Evolutionary conservation across 2,797 vertebrate genomes (phyloP).

Genomic region (Pangasius djambal): DNA sequence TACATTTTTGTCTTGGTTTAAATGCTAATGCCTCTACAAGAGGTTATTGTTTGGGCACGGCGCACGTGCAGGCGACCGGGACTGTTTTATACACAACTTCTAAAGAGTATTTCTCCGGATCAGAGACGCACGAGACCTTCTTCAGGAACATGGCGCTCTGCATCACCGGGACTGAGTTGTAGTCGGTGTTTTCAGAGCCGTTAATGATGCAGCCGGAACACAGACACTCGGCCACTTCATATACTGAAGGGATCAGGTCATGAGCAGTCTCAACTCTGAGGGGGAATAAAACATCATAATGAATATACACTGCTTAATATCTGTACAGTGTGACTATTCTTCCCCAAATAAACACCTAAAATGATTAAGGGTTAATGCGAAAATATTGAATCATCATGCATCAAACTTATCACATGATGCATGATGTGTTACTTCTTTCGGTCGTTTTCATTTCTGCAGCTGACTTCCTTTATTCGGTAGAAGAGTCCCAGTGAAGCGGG

Average conservation of each 20-base stretch:
- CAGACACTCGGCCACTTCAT: constrained; percentile 81
- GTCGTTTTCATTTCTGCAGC: not conserved
- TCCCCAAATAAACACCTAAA: not conserved
- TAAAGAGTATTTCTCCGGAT: constrained; percentile 58
- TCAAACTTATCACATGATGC: constrained; percentile 7
- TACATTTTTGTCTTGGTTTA: constrained; percentile 34
- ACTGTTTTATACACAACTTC: constrained; percentile 67
- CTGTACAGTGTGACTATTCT: not conserved
- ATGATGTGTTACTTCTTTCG: not conserved
- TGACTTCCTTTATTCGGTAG: not conserved
- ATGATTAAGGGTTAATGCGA: not conserved
- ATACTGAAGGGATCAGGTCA: constrained; percentile 72
- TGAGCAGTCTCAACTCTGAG: constrained; percentile 67
- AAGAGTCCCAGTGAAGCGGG: not conserved
- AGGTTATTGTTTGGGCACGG: constrained; percentile 60
- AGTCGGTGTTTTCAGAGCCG: constrained; percentile 60
- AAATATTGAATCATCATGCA: not conserved
- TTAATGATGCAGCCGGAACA: constrained; percentile 83
- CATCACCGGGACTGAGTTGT: constrained; percentile 74
- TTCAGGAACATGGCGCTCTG: constrained; percentile 77
- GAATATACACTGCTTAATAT: not conserved
- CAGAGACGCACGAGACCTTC: constrained; percentile 65
- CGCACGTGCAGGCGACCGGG: constrained; percentile 84
- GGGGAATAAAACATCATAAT: constrained; percentile 44
- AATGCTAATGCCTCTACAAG: constrained; percentile 55